phyloP scores from a whole-genome alignment of 2,888 invertebrate species.

The Selenia dentaria region DNA sequence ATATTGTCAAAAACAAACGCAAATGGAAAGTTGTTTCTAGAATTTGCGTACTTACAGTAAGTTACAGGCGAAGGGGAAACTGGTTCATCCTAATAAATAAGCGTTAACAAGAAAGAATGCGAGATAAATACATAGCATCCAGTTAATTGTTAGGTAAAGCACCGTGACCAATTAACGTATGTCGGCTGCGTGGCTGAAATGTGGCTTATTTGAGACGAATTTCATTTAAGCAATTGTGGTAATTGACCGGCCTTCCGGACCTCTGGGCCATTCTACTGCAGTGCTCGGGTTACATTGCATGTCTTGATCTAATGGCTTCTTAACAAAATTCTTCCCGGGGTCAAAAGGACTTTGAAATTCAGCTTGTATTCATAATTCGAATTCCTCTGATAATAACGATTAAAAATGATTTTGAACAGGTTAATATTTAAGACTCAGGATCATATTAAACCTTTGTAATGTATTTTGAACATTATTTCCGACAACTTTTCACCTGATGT shows the following conservation, averaged over 20 bases:
- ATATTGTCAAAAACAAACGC: background rate
- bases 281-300: constrained; percentile 38
- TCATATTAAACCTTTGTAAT: too few species aligned
- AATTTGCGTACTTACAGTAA: constrained; percentile 8
- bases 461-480: too few species aligned
- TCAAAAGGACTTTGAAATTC: background rate
- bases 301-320: constrained; percentile 27
- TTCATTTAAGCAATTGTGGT: constrained; percentile 82
- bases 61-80: constrained; percentile 9
- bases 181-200: constrained; percentile 50
- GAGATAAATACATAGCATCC: constrained; percentile 48
- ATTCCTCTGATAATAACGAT: too few species aligned
- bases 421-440: too few species aligned
- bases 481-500: too few species aligned
- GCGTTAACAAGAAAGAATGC: constrained; percentile 36
- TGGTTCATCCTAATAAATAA: constrained; percentile 26
- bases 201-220: constrained; percentile 71
- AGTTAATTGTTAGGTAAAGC: constrained; percentile 75
- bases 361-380: background rate
- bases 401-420: too few species aligned
- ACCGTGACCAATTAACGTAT: constrained; percentile 80
- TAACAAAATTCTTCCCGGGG: constrained; percentile 5
- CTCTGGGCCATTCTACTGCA: constrained; percentile 56
- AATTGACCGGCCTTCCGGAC: constrained; percentile 80
- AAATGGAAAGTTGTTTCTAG: background rate